Evolutionary conservation across 2,113 vertebrate genomes (phyloP).

Genomic region (Hippopotamus amphibius): DNA sequence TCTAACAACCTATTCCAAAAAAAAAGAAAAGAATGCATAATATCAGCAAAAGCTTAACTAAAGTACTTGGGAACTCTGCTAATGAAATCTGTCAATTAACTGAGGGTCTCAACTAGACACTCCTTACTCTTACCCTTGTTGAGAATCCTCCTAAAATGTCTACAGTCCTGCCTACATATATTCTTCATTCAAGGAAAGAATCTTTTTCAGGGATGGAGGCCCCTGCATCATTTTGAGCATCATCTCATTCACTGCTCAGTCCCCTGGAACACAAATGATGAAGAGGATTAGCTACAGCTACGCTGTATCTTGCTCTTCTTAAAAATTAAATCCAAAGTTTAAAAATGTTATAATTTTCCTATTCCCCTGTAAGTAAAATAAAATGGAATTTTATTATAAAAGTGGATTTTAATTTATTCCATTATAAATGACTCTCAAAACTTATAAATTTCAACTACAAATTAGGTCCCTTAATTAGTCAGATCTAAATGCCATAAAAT

Average conservation of each 20-base stretch:
- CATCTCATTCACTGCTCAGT: background rate
- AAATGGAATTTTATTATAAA: background rate
- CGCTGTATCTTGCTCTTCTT: background rate
- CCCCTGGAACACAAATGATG: background rate
- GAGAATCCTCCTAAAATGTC: background rate
- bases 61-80: background rate
- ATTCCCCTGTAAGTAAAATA: background rate
- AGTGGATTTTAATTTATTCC: background rate
- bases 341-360: background rate
- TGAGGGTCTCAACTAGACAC: background rate
- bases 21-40: background rate
- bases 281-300: background rate
- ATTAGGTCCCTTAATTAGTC: background rate
- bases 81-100: background rate
- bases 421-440: background rate
- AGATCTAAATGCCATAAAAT: background rate
- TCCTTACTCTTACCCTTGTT: background rate
- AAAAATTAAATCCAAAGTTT: background rate
- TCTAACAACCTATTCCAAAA: background rate
- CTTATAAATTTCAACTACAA: background rate
- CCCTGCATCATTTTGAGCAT: background rate
- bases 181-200: background rate
- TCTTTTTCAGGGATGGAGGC: background rate
- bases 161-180: background rate
- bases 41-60: background rate